Evolutionary conservation across 2,113 vertebrate genomes (phyloP).

Genomic region (Macquaria australasica): DNA sequence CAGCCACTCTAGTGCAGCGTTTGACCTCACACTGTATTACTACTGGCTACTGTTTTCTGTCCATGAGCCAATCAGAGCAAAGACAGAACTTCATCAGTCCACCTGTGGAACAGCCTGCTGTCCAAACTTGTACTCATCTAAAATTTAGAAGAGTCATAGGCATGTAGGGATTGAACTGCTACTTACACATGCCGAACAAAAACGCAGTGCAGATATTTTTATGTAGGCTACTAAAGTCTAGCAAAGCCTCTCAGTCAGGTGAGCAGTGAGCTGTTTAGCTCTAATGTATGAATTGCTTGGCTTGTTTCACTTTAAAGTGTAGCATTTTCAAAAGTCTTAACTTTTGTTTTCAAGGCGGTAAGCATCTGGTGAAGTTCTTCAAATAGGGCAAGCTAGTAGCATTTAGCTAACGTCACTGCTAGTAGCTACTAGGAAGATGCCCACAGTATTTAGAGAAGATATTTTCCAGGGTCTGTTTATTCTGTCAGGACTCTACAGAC

Average conservation of each 20-base stretch:
- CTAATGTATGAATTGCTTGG: fast-evolving
- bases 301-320: background rate
- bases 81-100: background rate
- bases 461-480: background rate
- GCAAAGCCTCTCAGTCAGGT: background rate
- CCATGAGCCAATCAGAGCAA: slow-evolving; percentile 2
- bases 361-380: background rate
- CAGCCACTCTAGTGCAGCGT: background rate
- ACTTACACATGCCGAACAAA: background rate
- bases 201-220: background rate
- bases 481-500: background rate
- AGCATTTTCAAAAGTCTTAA: background rate
- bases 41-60: background rate
- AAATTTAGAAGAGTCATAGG: background rate
- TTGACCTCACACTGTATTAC: background rate
- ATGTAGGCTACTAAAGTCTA: too few relatives aligned
- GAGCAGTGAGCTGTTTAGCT: background rate
- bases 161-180: background rate
- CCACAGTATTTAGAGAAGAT: background rate
- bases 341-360: background rate
- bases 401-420: background rate
- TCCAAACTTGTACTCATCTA: background rate
- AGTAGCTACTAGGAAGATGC: background rate
- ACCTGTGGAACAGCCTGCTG: background rate
- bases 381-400: background rate